These are phyloP conservation scores for Sarcophaga variegata DNA, from an alignment of 2,888 invertebrate genomes.

Conservation along the genomic window DNA sequence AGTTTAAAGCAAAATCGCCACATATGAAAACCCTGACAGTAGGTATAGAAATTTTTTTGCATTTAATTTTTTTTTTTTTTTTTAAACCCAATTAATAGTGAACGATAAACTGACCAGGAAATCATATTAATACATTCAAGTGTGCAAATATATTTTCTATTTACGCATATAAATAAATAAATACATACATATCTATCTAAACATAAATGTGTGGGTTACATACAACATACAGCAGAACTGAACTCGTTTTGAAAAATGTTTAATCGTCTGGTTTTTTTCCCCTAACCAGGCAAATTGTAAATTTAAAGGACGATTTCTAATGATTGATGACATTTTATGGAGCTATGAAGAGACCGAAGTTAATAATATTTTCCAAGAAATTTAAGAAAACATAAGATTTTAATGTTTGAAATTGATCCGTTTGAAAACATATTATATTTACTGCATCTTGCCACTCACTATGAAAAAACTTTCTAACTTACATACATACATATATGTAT, in stretches of 20 bases:
- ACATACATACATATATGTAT: constrained; percentile 1
- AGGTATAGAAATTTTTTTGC: too few species aligned
- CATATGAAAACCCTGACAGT: too few species aligned
- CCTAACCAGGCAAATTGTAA: too few species aligned
- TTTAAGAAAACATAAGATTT: background rate
- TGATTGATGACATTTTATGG: background rate
- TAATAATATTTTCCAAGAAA: background rate
- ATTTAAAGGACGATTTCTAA: background rate
- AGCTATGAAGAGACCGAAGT: background rate
- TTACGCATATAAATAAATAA: background rate
- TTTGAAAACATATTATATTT: constrained; percentile 2
- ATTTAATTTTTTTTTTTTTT: too few species aligned
- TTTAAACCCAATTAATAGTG: background rate
- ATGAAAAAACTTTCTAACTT: constrained; percentile 39
- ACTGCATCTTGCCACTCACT: constrained; percentile 10
- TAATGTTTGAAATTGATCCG: background rate
- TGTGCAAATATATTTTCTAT: too few species aligned
- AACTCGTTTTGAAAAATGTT: background rate
- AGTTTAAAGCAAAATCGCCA: too few species aligned
- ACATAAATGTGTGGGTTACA: background rate
- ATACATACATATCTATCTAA: background rate
- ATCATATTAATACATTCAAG: constrained; percentile 2
- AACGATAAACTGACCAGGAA: constrained; percentile 45
- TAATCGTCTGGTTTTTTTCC: background rate
- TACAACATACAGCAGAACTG: too few species aligned